Base-by-base conservation (phyloP, 1,140 invertebrate species). In the Parasteatoda tepidariorum region DNA sequence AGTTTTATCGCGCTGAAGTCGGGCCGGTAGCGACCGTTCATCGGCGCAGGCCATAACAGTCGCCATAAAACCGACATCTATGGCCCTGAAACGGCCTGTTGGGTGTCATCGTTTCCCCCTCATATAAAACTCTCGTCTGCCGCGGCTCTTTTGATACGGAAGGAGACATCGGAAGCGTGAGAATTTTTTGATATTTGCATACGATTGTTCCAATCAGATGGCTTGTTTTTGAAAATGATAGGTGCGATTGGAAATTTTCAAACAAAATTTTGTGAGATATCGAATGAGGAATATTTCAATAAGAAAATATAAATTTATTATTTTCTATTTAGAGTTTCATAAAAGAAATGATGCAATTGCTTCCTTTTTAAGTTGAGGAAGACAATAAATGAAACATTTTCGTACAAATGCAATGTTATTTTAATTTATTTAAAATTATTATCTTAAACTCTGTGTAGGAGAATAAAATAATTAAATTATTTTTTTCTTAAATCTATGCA, bases 61-160 rank as follows among this genome's bases (percentile, higher is more conserved):
- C 66, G 78, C 78, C 67, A 82, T 82, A 82, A 82, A 82, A 82
- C 54, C 78, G 78, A 82, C 78, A 70, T 34, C 30, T 82, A 82
- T 82, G 67, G 78, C 78, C 24, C 54, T 22, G 54, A 67, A 82
- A 78, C 62, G 61, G 75, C 62, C 75, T 78, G 75, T 78, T 67
- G 62, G 75, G 78, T 82, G 78, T 82, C 78, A 82, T 70, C 78
- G 67, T 34, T 64, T 41, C 33, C n/a, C 41, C 22, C 73, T 71
- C 78, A 31, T 82, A 82, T 70, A 78, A 78, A 78, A 78, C 64
- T 24, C 24, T 38, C 38, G 9, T 18, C 31, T n/a, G 24, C 68
- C 28, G 22, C 18, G n/a, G 57, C 57, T 26, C 62, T 66, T 66
- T 66, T 34, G 28, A n/a, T 4, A 9, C 26, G 15, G 0, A 62